A percentile compares a stretch with the other conserved stretches of the same genome.
These are phyloP conservation scores for Pseudorectes ferrugineus DNA, from an alignment of 2,113 vertebrate genomes.

Conservation along the genomic window DNA sequence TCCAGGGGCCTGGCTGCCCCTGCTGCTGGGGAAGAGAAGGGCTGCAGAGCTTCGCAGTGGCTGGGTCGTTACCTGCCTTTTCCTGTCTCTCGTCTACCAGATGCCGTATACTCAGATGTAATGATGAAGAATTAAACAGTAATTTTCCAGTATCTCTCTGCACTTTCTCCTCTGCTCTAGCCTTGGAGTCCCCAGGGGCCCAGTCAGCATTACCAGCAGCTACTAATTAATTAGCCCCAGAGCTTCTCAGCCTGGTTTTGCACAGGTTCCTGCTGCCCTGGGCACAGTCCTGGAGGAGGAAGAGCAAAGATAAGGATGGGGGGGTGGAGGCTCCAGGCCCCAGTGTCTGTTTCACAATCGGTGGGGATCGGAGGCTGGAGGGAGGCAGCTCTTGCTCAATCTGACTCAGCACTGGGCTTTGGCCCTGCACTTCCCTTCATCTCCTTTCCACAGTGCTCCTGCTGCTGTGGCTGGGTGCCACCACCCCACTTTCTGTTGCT, in stretches of 20 bases:
- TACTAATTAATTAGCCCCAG: slow-evolving; percentile 36
- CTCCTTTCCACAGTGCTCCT: neutral
- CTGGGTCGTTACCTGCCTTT: neutral
- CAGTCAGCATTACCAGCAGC: neutral
- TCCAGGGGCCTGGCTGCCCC: neutral
- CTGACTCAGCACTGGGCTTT: neutral
- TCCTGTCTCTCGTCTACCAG: neutral
- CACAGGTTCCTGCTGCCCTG: neutral
- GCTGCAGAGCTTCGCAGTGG: neutral
- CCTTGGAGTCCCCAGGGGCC: neutral
- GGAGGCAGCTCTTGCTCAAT: neutral
- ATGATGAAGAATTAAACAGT: slow-evolving; percentile 40
- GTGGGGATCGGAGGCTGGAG: rapidly evolving
- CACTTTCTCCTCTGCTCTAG: neutral
- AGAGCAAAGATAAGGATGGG: neutral
- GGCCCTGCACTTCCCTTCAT: neutral
- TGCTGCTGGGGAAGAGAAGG: neutral
- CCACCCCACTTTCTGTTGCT: neutral
- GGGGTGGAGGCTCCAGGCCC: neutral
- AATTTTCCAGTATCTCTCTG: slow-evolving; percentile 40
- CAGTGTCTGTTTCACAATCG: neutral
- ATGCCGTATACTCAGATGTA: neutral
- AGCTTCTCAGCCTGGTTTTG: neutral
- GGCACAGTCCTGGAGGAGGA: neutral
- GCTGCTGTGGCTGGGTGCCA: neutral